A percentile compares a stretch with the other conserved stretches of the same genome.
Conservation (phyloP, 2,113 vertebrate species). For the Chrysochloris asiatica region DNA sequence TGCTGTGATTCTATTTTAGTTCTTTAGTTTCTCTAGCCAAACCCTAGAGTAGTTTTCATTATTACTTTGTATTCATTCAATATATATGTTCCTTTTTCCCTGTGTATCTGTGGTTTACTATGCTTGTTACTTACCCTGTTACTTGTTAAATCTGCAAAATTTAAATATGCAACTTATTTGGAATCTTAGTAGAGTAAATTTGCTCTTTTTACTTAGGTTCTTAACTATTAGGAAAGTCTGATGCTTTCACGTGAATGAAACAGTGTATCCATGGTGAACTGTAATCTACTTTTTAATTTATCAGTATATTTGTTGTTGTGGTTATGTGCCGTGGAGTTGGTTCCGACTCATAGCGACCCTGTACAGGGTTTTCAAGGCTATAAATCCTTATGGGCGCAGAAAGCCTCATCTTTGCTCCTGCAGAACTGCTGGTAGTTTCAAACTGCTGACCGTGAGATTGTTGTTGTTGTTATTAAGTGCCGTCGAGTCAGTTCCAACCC, state of each 20-base stretch:
- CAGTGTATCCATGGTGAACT: conserved; percentile 13
- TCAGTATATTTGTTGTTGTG: conserved; percentile 4
- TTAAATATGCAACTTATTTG: no score
- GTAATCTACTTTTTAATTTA: conserved; percentile 61
- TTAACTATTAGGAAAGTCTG: conserved; percentile 60
- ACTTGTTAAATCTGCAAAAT: conserved; percentile 18
- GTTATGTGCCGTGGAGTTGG: no score
- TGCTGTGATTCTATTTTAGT: background rate
- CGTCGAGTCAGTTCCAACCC: no score
- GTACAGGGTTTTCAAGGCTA: no score
- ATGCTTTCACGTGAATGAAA: conserved; percentile 61
- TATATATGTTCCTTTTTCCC: background rate
- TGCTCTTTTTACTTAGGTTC: background rate
- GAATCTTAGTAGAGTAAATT: conserved; percentile 38
- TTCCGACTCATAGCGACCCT: no score
- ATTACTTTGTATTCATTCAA: background rate
- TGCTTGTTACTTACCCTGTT: conserved; percentile 30
- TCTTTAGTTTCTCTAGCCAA: conserved; percentile 5
- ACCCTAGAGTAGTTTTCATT: background rate
- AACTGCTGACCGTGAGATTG: no score
- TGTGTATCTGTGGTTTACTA: background rate
- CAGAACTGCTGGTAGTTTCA: no score
- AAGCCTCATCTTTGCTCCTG: no score
- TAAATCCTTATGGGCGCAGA: no score
- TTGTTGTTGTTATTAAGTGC: no score